Percentiles rank a stretch among this genome's conserved stretches.
These are phyloP conservation scores for Myanophis thanlyinensis DNA, from an alignment of 2,113 vertebrate species.

Conservation along the genomic window DNA sequence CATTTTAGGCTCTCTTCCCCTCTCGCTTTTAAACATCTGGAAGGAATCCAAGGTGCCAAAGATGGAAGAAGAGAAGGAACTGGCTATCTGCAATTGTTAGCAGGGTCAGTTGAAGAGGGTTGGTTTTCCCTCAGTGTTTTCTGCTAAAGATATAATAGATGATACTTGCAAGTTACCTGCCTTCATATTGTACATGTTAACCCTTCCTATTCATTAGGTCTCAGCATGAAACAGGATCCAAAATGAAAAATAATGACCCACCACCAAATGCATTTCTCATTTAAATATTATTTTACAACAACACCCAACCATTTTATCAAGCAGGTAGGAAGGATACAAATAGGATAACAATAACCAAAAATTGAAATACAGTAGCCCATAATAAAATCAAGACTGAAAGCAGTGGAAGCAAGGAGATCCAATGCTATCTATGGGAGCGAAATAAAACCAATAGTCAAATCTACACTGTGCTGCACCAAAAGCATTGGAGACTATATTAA, in stretches of 20 bases:
- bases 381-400: neutral
- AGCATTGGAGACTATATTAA: neutral
- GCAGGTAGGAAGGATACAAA: neutral
- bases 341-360: neutral
- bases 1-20: slow-evolving; percentile 35
- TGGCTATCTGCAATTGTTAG: slow-evolving; percentile 32
- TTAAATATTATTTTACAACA: neutral
- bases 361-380: neutral
- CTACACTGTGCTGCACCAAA: neutral
- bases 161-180: neutral
- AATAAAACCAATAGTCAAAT: neutral
- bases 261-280: neutral
- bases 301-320: neutral
- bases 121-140: slow-evolving; percentile 27
- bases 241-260: neutral
- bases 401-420: neutral
- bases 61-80: slow-evolving; percentile 19
- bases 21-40: slow-evolving; percentile 40
- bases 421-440: neutral
- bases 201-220: slow-evolving; percentile 7
- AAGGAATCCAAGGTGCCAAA: slow-evolving; percentile 35
- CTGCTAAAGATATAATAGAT: neutral
- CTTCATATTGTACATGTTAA: neutral
- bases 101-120: neutral
- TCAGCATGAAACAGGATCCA: neutral